A percentile compares a stretch with the other conserved stretches of the same genome.
phyloP scores from a whole-genome alignment of 1,140 invertebrate species.

The Saxidomus purpurata region DNA sequence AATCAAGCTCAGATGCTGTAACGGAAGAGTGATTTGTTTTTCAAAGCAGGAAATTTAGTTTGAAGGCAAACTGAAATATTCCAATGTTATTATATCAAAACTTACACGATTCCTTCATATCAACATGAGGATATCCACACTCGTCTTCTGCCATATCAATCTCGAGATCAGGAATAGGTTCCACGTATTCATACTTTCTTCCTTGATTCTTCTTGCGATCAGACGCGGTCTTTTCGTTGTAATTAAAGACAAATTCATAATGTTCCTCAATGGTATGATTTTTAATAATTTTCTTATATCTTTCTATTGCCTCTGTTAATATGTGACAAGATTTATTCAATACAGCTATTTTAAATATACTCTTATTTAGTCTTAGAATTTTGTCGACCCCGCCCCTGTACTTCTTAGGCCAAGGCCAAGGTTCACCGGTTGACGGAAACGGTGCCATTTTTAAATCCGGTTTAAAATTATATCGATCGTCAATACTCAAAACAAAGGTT shows the following conservation, averaged over 20 bases:
- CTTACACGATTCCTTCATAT: constrained; percentile 62
- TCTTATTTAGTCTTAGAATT: constrained; percentile 1
- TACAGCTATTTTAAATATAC: constrained; percentile 4
- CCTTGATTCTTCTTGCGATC: background rate
- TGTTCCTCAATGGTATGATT: constrained; percentile 44
- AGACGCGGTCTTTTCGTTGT: background rate
- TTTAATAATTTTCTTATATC: constrained; percentile 45
- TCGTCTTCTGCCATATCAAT: background rate
- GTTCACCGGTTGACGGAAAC: constrained; percentile 54
- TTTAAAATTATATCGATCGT: constrained; percentile 28
- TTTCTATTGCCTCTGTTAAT: constrained; percentile 32
- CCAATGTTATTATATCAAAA: too few species aligned
- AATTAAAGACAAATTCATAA: constrained; percentile 56
- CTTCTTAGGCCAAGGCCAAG: constrained; percentile 44
- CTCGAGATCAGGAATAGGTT: background rate
- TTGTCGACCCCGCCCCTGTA: constrained; percentile 14
- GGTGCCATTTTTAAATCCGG: constrained; percentile 34
- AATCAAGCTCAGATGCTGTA: too few species aligned
- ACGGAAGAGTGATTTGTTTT: too few species aligned
- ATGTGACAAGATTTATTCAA: constrained; percentile 30
- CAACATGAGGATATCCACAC: constrained; percentile 54
- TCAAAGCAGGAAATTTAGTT: too few species aligned
- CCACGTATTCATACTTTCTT: constrained; percentile 10
- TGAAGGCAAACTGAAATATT: too few species aligned
- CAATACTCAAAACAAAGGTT: constrained; percentile 39